Conservation (phyloP, 2,888 invertebrate species). For the Psylliodes chrysocephalus region DNA sequence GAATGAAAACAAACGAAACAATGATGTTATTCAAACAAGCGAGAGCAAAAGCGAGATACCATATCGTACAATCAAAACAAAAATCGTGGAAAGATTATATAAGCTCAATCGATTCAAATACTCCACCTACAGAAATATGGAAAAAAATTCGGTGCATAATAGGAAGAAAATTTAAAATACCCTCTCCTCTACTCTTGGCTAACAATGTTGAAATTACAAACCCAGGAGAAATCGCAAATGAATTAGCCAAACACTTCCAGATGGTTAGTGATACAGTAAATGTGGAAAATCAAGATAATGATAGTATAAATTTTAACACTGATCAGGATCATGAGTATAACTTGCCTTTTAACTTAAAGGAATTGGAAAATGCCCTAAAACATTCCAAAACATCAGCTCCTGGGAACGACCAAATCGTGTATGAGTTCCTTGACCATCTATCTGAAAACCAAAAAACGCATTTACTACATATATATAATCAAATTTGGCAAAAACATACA, state of each 20-base stretch:
- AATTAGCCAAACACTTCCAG: constrained; percentile 18
- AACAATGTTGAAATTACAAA: background rate
- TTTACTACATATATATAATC: constrained; percentile 21
- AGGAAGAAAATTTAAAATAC: background rate
- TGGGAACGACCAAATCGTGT: constrained; percentile 9
- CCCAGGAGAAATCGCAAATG: background rate
- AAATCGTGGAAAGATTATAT: constrained; percentile 10
- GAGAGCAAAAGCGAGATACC: constrained; percentile 13
- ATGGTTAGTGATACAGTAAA: background rate
- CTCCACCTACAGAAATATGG: constrained; percentile 18
- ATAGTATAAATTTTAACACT: too few species aligned
- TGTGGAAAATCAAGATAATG: background rate
- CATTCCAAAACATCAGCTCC: constrained; percentile 6
- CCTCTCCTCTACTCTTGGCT: background rate
- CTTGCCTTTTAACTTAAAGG: background rate
- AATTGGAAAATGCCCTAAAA: constrained; percentile 8
- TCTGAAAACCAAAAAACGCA: background rate
- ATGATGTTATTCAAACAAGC: constrained; percentile 14
- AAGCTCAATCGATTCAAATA: background rate
- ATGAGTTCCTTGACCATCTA: constrained; percentile 12
- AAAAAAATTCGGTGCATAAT: constrained; percentile 9
- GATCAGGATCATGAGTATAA: too few species aligned
- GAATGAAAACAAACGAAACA: constrained; percentile 7
- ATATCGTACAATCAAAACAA: constrained; percentile 5
- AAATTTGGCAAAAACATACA: constrained; percentile 11